Evolutionary conservation across 1,140 invertebrate species (phyloP), one percentile per base, ranked within the genome.

Genomic region (Macrobrachium nipponense): DNA sequence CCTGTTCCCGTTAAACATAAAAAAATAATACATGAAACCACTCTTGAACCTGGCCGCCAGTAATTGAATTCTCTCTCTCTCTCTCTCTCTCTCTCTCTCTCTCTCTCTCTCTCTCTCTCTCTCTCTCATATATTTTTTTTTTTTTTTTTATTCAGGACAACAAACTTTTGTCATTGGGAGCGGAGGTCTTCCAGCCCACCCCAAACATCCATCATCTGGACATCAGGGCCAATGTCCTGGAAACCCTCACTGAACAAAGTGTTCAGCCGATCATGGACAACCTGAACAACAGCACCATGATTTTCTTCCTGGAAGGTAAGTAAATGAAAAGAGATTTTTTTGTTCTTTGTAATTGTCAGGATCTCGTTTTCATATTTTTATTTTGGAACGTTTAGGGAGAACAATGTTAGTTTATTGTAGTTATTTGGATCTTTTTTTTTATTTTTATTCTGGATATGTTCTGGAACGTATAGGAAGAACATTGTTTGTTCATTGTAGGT

Each of bases 271-370:
- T 97, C 90, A 90, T 95, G 86, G 93, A 93, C 82, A 96, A 96
- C 91, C 92, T 96, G 90, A 94, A 95, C 91, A 94, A 94, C 89
- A 92, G 90, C 76, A 93, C 93, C 87, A 95, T 95, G 90, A 93
- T 94, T 91, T 93, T 96, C 90, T 93, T 94, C 89, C 90, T 96
- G 70, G 94, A 94, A 93, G 95, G 95, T 96, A 91, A 95, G 94
- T 84, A 66, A 51, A 36, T 36, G 51, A 51, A 51, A 6, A 0
- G 51, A 8, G 8, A 51, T 51, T 51, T 51, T 51, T 51, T 51
- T 10, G 51, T 51, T 5, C n/a, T 10, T 51, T 77, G 20, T 51
- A 20, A 12, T 18, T 77, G 15, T 77, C 17, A 2, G 43, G 15
- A 14, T 20, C 59, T 4, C 43, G 36, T n/a, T 77, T 51, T 77